Conservation (phyloP, 2,797 vertebrate species). For the Eupleurogrammus muticus region DNA sequence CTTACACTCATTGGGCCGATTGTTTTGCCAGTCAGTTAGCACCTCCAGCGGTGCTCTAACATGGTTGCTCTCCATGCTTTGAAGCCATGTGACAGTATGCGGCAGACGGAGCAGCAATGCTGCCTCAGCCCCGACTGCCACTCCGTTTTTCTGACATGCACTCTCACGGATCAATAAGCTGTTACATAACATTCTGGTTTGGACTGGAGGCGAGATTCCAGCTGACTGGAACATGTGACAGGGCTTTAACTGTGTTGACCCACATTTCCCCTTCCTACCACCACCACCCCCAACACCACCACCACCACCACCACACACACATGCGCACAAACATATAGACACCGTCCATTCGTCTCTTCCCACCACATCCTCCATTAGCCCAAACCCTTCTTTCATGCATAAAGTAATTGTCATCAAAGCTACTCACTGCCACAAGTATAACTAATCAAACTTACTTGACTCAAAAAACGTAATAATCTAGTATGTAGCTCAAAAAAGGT, state of each 20-base stretch:
- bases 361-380: slow-evolving; percentile 36
- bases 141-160: slow-evolving; percentile 62
- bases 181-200: slow-evolving; percentile 82
- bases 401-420: no score
- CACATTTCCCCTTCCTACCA: slow-evolving; percentile 77
- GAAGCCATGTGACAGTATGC: slow-evolving; percentile 60
- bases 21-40: slow-evolving; percentile 11
- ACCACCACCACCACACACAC: slow-evolving; percentile 11
- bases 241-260: slow-evolving; percentile 80
- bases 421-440: no score
- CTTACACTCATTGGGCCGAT: slow-evolving; percentile 19
- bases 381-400: slow-evolving; percentile 50
- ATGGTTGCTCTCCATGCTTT: slow-evolving; percentile 47
- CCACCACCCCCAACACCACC: slow-evolving; percentile 40
- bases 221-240: slow-evolving; percentile 84
- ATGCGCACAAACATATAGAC: neutral
- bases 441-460: no score
- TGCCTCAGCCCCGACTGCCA: slow-evolving; percentile 50
- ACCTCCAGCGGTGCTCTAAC: slow-evolving; percentile 43
- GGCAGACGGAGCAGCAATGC: slow-evolving; percentile 45
- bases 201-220: slow-evolving; percentile 83
- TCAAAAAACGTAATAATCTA: no score
- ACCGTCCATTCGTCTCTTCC: slow-evolving; percentile 41
- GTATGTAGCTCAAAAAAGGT: no score
- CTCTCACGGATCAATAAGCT: slow-evolving; percentile 81